Conservation (phyloP, 1,140 invertebrate species). For the Drosophila navojoa region DNA sequence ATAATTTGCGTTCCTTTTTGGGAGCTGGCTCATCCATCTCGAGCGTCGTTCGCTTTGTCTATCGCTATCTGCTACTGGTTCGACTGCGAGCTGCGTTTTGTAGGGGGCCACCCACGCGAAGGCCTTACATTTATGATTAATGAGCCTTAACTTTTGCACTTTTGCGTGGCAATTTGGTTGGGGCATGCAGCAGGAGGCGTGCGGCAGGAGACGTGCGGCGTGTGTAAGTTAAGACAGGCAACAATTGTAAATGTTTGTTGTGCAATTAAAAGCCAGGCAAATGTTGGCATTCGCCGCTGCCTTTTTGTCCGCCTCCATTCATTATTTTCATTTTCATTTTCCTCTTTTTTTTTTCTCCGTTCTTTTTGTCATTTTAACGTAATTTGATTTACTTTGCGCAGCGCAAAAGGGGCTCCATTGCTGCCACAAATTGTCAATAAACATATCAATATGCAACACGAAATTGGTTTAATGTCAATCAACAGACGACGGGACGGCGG, state of each 20-base stretch:
- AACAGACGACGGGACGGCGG: slow-evolving; percentile 31
- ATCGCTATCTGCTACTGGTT: not conserved
- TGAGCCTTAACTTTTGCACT: slow-evolving; percentile 81
- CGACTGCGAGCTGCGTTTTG: not conserved
- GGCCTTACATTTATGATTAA: slow-evolving; percentile 77
- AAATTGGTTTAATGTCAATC: slow-evolving; percentile 75
- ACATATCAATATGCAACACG: slow-evolving; percentile 69
- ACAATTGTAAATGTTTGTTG: slow-evolving; percentile 81
- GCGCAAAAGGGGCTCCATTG: slow-evolving; percentile 14
- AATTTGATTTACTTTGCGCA: slow-evolving; percentile 75
- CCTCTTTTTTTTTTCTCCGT: not conserved
- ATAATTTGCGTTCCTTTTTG: slow-evolving; percentile 55
- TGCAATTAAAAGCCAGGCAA: slow-evolving; percentile 72
- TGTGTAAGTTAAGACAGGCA: slow-evolving; percentile 75
- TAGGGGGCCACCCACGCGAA: slow-evolving; percentile 21
- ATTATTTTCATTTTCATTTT: not conserved
- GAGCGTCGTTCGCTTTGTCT: slow-evolving; percentile 4
- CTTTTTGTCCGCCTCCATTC: slow-evolving; percentile 33
- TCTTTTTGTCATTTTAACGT: slow-evolving; percentile 41
- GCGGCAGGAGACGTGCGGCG: slow-evolving; percentile 13
- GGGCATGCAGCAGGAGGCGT: slow-evolving; percentile 27
- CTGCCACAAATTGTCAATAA: slow-evolving; percentile 68
- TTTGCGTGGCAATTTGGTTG: slow-evolving; percentile 72
- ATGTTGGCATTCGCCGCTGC: slow-evolving; percentile 49
- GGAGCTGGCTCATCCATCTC: slow-evolving; percentile 55